A percentile compares a stretch with the other conserved stretches of the same genome.
Evolutionary conservation across 2,113 vertebrate species (phyloP).

Genomic region (Hyla sarda): DNA sequence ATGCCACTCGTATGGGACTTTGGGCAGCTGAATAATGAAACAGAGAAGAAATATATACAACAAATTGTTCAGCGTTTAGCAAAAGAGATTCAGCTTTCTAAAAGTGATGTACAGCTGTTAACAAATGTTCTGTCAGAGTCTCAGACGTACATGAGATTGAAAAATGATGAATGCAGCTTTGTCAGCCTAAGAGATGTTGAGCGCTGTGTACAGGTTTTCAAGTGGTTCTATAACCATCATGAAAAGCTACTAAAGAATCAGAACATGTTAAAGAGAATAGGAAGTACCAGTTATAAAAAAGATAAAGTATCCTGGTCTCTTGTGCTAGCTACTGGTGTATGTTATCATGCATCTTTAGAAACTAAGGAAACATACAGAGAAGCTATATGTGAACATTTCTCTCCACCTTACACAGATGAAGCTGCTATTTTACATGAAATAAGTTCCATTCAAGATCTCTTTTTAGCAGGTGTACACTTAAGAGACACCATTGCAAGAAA

Average conservation of each 20-base stretch:
- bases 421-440: slow-evolving; percentile 82
- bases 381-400: slow-evolving; percentile 74
- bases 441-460: slow-evolving; percentile 82
- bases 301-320: slow-evolving; percentile 84
- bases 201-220: slow-evolving; percentile 87
- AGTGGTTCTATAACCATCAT: slow-evolving; percentile 82
- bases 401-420: slow-evolving; percentile 65
- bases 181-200: slow-evolving; percentile 96
- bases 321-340: slow-evolving; percentile 86
- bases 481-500: slow-evolving; percentile 89
- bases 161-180: slow-evolving; percentile 85
- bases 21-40: slow-evolving; percentile 83
- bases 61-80: slow-evolving; percentile 89
- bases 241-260: slow-evolving; percentile 73
- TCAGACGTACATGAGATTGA: slow-evolving; percentile 86
- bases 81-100: background rate
- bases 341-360: slow-evolving; percentile 92
- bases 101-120: slow-evolving; percentile 32
- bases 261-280: slow-evolving; percentile 50
- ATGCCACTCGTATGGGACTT: slow-evolving; percentile 96
- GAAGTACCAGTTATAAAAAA: slow-evolving; percentile 3
- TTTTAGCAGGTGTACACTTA: slow-evolving; percentile 81
- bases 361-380: slow-evolving; percentile 78
- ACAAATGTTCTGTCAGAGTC: slow-evolving; percentile 83
- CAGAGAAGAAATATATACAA: slow-evolving; percentile 85